A percentile compares a stretch with the other conserved stretches of the same genome.
Evolutionary conservation across 2,888 invertebrate genomes (phyloP).

Genomic region (Aphidoletes aphidimyza): DNA sequence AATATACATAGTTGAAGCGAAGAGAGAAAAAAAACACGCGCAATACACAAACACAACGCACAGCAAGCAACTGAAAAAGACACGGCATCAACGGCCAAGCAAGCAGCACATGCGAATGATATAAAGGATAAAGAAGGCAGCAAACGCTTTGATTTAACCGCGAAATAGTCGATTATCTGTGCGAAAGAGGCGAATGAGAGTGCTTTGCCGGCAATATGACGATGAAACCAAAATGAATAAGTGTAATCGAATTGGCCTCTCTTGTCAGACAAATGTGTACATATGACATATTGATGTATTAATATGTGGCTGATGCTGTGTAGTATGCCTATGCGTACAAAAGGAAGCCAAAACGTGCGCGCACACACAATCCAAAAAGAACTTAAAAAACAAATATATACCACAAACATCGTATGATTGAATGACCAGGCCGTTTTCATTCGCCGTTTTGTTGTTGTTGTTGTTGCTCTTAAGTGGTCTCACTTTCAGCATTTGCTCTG

Average conservation of each 20-base stretch:
- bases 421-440: too few species aligned
- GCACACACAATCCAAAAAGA: too few species aligned
- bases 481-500: too few species aligned
- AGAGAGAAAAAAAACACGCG: not conserved
- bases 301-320: too few species aligned
- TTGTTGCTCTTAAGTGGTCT: too few species aligned
- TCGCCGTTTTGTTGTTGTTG: too few species aligned
- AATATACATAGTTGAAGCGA: not conserved
- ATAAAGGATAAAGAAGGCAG: conserved; percentile 44
- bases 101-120: conserved; percentile 23
- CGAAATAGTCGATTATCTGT: conserved; percentile 39
- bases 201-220: not conserved
- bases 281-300: conserved; percentile 50
- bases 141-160: conserved; percentile 39
- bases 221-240: conserved; percentile 26
- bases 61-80: not conserved
- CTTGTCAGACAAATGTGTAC: conserved; percentile 49
- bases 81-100: not conserved
- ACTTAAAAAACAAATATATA: too few species aligned
- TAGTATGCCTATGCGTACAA: not conserved
- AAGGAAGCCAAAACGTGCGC: not conserved
- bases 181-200: too few species aligned
- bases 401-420: too few species aligned
- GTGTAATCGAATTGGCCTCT: conserved; percentile 46
- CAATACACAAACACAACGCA: not conserved